These are phyloP conservation scores for Liparis tanakae DNA, from an alignment of 2,797 vertebrate species.

Conservation along the genomic window DNA sequence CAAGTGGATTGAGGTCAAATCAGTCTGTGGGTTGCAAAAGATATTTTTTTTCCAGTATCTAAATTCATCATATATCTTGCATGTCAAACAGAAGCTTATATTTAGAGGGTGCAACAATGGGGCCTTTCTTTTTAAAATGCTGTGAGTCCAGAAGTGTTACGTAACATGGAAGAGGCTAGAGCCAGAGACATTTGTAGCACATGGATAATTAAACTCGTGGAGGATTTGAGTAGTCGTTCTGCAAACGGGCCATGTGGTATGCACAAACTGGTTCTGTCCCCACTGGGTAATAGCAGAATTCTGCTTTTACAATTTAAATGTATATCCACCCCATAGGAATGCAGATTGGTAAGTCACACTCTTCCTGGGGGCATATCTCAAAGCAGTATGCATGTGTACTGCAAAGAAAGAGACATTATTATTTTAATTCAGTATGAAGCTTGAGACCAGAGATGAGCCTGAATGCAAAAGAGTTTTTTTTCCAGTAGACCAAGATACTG, in stretches of 20 bases:
- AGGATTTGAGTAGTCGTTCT: not conserved
- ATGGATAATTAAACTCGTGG: not conserved
- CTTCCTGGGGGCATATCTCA: not conserved
- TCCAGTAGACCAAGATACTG: no score
- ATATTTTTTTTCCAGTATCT: not conserved
- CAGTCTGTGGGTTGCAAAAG: constrained; percentile 8
- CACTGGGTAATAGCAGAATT: not conserved
- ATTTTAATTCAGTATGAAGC: not conserved
- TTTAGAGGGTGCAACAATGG: constrained; percentile 25
- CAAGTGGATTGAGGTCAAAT: constrained; percentile 30
- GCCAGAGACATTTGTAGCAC: not conserved
- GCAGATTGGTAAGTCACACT: not conserved
- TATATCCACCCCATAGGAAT: not conserved
- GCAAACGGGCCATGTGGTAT: not conserved
- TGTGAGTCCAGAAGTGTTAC: not conserved
- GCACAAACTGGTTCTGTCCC: not conserved
- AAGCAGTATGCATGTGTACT: not conserved
- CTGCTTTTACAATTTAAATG: not conserved
- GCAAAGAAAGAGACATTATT: not conserved
- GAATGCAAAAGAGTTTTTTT: no score
- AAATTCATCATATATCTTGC: constrained; percentile 18
- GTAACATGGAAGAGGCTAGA: constrained; percentile 13
- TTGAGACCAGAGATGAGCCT: no score
- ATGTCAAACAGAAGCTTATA: constrained; percentile 11
- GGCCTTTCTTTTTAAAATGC: constrained; percentile 21